Evolutionary conservation across 2,888 invertebrate species (phyloP), one percentile per base, ranked within the genome.

Genomic region (Drosophila borborema): DNA sequence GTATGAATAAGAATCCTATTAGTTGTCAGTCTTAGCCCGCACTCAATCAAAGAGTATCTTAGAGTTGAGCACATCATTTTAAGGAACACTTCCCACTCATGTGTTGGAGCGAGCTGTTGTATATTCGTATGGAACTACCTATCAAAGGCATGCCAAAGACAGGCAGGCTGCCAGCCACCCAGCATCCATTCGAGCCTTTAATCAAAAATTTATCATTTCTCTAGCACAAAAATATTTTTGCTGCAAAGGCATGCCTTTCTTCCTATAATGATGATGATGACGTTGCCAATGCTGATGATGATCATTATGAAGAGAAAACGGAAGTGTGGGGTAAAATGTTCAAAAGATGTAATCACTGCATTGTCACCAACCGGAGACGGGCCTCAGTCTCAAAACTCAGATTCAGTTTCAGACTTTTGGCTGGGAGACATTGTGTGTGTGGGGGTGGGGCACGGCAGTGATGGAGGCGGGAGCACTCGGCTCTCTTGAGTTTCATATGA

Each of bases 301-400:
- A 53, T 31, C 31, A 53, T 63, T 51, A 64, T 56, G 63, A 63
- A 55, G 67, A 62, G 56, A 48, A 46, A 73, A 71, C 70, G 83
- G 82, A 80, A 73, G 78, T 76, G 71, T 45, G 64, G 80, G 64
- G 58, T 74, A 55, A 72, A 74, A 78, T 72, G 59, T 78, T 87
- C 87, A 87, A 89, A 89, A 89, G 90, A 89, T 86, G 90, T 90
- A 87, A 87, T 87, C 90, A 87, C 84, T 86, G 90, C 89, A 90
- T 90, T 87, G 87, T 87, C 87, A 90, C 87, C 82, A 74, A 68
- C 74, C 75, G 72, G 70, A 81, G 86, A 77, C 70, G 63, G 66
- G 65, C 45, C 46, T 64, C 55, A 55, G 71, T 53, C 64, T 41
- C 59, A 64, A 54, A 40, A 28, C 73, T 72, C 59, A 62, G 54